A percentile compares a stretch with the other conserved stretches of the same genome.
These are phyloP conservation scores for Zosterops lateralis DNA, from an alignment of 2,113 vertebrate species.

Conservation along the genomic window DNA sequence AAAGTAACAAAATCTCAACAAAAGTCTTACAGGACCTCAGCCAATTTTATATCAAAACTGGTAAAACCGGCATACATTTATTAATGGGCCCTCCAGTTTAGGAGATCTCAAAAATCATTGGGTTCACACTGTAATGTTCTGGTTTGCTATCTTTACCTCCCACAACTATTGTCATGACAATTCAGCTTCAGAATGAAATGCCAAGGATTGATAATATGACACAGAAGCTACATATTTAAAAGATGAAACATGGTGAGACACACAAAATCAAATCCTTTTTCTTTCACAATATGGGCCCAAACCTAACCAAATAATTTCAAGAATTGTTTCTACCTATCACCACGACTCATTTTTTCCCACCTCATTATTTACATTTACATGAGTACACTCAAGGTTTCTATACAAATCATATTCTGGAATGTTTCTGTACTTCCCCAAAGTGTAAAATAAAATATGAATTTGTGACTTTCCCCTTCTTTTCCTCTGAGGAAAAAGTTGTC, in stretches of 20 bases:
- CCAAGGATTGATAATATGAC: background rate
- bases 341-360: background rate
- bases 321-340: background rate
- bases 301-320: background rate
- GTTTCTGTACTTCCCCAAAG: background rate
- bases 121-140: background rate
- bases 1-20: background rate
- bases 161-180: background rate
- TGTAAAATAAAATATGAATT: background rate
- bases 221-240: background rate
- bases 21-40: background rate
- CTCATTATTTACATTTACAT: background rate
- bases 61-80: background rate
- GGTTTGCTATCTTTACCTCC: background rate
- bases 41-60: background rate
- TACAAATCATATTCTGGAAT: background rate
- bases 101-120: background rate
- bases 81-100: background rate
- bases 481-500: background rate
- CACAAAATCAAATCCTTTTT: background rate
- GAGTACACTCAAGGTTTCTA: background rate
- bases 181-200: background rate
- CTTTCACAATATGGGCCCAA: background rate
- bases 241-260: background rate
- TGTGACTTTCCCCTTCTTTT: background rate